Conservation (phyloP, 2,797 vertebrate species). For the Eupleurogrammus muticus region DNA sequence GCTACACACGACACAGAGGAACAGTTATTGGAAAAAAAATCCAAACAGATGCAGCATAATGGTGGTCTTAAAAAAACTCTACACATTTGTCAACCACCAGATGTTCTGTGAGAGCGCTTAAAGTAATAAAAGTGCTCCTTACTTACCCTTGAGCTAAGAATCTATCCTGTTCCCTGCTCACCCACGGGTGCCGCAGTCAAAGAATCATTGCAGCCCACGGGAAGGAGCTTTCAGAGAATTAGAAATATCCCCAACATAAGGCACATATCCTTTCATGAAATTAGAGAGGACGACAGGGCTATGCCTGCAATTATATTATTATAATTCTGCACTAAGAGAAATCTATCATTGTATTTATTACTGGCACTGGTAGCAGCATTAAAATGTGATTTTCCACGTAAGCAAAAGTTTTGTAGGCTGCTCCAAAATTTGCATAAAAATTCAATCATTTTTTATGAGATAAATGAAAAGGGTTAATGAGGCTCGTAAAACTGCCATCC, state of each 20-base stretch:
- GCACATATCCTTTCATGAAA: constrained; percentile 12
- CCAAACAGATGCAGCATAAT: background rate
- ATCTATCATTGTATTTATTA: constrained; percentile 7
- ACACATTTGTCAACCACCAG: constrained; percentile 6
- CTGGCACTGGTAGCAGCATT: background rate
- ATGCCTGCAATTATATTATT: constrained; percentile 13
- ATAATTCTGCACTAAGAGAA: constrained; percentile 6
- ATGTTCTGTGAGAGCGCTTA: constrained; percentile 19
- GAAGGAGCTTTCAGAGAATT: background rate
- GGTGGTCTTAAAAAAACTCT: background rate
- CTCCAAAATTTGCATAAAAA: background rate
- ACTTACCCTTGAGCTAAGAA: constrained; percentile 7
- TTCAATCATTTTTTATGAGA: background rate
- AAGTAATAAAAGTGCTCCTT: constrained; percentile 7
- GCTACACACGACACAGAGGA: constrained; percentile 18
- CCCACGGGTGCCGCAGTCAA: constrained; percentile 14
- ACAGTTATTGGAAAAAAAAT: constrained; percentile 13
- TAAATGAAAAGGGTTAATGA: background rate
- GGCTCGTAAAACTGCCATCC: background rate
- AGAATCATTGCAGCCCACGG: constrained; percentile 25
- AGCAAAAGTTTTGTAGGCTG: background rate
- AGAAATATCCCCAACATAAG: background rate
- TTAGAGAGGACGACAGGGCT: constrained; percentile 12
- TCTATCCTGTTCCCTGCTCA: constrained; percentile 21
- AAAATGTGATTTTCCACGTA: constrained; percentile 9